Percentiles rank a stretch among this genome's conserved stretches.
These are phyloP conservation scores for Torymus auratus DNA, from an alignment of 2,888 invertebrate species.

Conservation along the genomic window DNA sequence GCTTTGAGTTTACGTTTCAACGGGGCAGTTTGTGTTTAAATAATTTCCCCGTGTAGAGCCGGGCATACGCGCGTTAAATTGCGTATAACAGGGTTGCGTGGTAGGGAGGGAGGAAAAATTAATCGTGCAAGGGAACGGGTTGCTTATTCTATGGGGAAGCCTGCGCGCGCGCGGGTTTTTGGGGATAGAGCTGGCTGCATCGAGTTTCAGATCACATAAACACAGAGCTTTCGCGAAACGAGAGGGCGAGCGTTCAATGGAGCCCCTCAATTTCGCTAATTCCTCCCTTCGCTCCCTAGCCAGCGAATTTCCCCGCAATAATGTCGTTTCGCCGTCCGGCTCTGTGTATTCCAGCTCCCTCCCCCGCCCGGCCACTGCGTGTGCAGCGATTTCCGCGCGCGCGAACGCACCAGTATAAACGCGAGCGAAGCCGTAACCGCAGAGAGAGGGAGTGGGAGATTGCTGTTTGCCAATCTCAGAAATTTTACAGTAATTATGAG, in stretches of 20 bases:
- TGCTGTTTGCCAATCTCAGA: conserved; percentile 57
- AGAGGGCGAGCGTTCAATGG: conserved; percentile 31
- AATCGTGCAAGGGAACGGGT: not conserved
- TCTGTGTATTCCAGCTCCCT: not conserved
- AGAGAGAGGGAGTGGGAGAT: conserved; percentile 41
- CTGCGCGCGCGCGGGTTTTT: not conserved
- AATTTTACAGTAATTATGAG: conserved; percentile 55
- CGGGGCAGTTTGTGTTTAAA: conserved; percentile 31
- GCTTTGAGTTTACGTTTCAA: conserved; percentile 53
- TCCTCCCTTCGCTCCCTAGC: conserved; percentile 26
- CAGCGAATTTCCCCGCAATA: conserved; percentile 38
- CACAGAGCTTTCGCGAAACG: conserved; percentile 12
- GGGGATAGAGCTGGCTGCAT: not conserved
- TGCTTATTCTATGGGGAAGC: conserved; percentile 10
- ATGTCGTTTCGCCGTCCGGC: conserved; percentile 33
- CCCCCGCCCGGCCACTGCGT: not conserved
- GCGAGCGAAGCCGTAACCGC: conserved; percentile 18
- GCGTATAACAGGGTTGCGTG: conserved; percentile 40
- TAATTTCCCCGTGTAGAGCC: conserved; percentile 49
- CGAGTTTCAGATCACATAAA: conserved; percentile 54
- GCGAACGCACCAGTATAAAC: conserved; percentile 13
- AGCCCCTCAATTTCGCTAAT: conserved; percentile 54
- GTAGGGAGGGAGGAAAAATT: not conserved
- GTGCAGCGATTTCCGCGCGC: conserved; percentile 32
- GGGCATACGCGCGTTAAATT: conserved; percentile 59